phyloP scores from a whole-genome alignment of 2,113 vertebrate genomes.

The Geothlypis trichas region DNA sequence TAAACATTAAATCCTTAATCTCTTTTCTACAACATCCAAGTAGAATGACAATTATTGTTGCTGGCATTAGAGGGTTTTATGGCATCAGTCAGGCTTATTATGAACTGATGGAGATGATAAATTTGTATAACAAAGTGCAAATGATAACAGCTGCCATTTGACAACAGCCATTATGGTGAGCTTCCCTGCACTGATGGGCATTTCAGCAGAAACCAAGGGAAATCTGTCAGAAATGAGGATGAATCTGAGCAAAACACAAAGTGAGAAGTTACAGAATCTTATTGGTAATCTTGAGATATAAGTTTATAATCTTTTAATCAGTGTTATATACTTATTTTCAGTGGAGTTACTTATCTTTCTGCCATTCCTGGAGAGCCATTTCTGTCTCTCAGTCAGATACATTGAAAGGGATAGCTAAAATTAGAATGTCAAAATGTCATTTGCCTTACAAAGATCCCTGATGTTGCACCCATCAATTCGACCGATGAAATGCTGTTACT shows the following conservation, averaged over 20 bases:
- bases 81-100: background rate
- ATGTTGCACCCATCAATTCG: background rate
- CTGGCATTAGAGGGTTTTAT: background rate
- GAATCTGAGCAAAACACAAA: background rate
- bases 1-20: slow-evolving; percentile 31
- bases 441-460: background rate
- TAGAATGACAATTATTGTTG: background rate
- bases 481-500: background rate
- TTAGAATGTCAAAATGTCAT: background rate
- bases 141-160: background rate
- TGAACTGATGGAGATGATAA: background rate
- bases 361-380: background rate
- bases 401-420: background rate
- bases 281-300: background rate
- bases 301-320: background rate
- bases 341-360: background rate
- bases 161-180: background rate
- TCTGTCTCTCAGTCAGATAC: background rate
- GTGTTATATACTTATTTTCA: background rate
- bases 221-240: background rate
- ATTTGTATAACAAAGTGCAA: slow-evolving; percentile 26
- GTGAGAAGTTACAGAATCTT: background rate
- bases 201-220: background rate
- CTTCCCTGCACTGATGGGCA: background rate
- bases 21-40: background rate